These are phyloP conservation scores for Phania funesta DNA, from an alignment of 2,888 invertebrate genomes.

Conservation along the genomic window DNA sequence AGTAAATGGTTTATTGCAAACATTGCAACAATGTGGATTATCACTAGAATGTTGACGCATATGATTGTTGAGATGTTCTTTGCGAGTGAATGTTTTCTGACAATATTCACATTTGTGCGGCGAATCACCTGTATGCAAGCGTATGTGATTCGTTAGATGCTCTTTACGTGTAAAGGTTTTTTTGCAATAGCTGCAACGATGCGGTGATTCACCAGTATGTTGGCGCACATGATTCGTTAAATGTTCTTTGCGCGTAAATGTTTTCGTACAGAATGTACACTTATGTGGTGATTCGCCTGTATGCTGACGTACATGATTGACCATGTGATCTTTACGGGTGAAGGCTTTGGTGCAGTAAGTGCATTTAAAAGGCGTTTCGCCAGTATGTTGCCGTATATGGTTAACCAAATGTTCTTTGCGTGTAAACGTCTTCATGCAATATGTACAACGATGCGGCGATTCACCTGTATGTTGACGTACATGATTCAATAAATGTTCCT, in stretches of 20 bases:
- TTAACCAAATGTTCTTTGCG: slow-evolving; percentile 93
- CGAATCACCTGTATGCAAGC: slow-evolving; percentile 91
- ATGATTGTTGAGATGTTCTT: slow-evolving; percentile 92
- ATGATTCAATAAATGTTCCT: slow-evolving; percentile 92
- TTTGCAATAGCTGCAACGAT: slow-evolving; percentile 82
- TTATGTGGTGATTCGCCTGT: slow-evolving; percentile 92
- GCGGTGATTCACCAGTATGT: slow-evolving; percentile 88
- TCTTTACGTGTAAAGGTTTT: slow-evolving; percentile 89
- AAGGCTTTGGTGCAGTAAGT: slow-evolving; percentile 92
- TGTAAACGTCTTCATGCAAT: slow-evolving; percentile 93
- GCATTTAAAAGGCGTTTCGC: slow-evolving; percentile 91
- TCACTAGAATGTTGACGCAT: slow-evolving; percentile 93
- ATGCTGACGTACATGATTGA: slow-evolving; percentile 88
- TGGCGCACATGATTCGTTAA: slow-evolving; percentile 92
- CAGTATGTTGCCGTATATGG: slow-evolving; percentile 91
- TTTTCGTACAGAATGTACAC: slow-evolving; percentile 92
- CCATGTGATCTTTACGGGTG: slow-evolving; percentile 90
- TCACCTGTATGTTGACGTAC: slow-evolving; percentile 90
- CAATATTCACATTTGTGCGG: slow-evolving; percentile 92
- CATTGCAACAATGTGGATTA: slow-evolving; percentile 91
- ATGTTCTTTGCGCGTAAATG: slow-evolving; percentile 89
- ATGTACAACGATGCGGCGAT: slow-evolving; percentile 91
- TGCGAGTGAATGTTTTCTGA: slow-evolving; percentile 92
- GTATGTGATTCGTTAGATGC: slow-evolving; percentile 91
- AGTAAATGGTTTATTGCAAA: slow-evolving; percentile 91